phyloP scores from a whole-genome alignment of 2,113 vertebrate species.

The Saimiri boliviensis region DNA sequence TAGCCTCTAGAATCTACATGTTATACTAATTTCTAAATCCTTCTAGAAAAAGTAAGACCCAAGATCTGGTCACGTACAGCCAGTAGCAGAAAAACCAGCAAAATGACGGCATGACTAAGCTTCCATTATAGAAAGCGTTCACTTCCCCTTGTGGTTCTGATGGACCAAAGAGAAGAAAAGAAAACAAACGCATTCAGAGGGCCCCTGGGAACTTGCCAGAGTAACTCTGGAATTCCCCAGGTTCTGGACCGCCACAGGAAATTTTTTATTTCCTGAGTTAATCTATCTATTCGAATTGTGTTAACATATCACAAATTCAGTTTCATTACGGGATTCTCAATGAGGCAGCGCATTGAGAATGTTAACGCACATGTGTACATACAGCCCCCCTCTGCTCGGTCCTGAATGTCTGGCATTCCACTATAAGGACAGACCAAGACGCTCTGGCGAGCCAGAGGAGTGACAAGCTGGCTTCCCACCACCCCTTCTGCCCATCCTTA shows the following conservation, averaged over 20 bases:
- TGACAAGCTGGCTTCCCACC: neutral
- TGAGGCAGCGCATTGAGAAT: neutral
- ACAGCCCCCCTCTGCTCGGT: neutral
- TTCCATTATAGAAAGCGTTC: neutral
- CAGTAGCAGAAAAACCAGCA: neutral
- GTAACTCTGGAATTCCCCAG: neutral
- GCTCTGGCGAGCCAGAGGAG: neutral
- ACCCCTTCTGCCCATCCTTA: fast-evolving
- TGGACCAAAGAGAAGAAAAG: neutral
- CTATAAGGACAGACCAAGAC: neutral
- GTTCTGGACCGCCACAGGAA: neutral
- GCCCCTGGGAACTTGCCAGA: neutral
- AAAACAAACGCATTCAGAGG: neutral
- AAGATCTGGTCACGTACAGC: neutral
- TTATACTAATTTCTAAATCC: neutral
- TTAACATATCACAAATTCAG: neutral
- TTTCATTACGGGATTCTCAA: neutral
- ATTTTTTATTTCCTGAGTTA: neutral
- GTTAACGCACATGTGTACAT: neutral
- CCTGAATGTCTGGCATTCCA: neutral
- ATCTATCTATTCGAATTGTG: neutral
- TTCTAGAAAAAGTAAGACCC: neutral
- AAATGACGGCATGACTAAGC: neutral
- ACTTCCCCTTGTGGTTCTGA: neutral
- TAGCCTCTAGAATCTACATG: neutral